A percentile compares a stretch with the other conserved stretches of the same genome.
These are phyloP conservation scores for Periplaneta americana DNA, from an alignment of 1,140 invertebrate genomes.

Conservation along the genomic window DNA sequence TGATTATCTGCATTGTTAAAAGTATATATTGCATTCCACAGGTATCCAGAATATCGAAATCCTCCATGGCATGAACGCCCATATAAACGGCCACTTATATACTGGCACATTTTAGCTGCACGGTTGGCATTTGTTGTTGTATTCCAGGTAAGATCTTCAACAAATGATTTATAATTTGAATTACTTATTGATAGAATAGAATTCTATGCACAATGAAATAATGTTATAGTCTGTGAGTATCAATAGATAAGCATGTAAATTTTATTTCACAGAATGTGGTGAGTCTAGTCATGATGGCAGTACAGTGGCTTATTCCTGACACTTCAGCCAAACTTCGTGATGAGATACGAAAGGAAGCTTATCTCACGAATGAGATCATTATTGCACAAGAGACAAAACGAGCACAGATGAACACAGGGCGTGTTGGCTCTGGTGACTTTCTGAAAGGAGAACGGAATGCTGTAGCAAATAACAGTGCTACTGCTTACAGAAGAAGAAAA, in stretches of 20 bases:
- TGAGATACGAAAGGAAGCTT: conserved; percentile 77
- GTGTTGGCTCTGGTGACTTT: not conserved
- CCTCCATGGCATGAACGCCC: conserved; percentile 50
- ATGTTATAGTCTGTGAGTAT: not conserved
- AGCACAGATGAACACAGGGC: not conserved
- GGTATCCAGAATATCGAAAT: conserved; percentile 81
- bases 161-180: not conserved
- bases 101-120: conserved; percentile 87
- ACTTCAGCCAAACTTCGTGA: conserved; percentile 69
- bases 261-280: conserved; percentile 69
- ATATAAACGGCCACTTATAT: conserved; percentile 71
- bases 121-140: conserved; percentile 86
- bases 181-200: too few species aligned
- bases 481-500: not conserved
- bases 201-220: not conserved
- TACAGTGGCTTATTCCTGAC: conserved; percentile 84
- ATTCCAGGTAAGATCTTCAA: conserved; percentile 72
- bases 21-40: conserved; percentile 30
- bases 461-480: not conserved
- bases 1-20: too few species aligned
- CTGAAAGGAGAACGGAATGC: not conserved
- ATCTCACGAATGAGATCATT: conserved; percentile 86
- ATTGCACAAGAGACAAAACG: conserved; percentile 60
- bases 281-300: conserved; percentile 72
- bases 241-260: not conserved